These are phyloP conservation scores for Periophthalmodon schlosseri DNA, from an alignment of 2,113 vertebrate species.

Conservation along the genomic window DNA sequence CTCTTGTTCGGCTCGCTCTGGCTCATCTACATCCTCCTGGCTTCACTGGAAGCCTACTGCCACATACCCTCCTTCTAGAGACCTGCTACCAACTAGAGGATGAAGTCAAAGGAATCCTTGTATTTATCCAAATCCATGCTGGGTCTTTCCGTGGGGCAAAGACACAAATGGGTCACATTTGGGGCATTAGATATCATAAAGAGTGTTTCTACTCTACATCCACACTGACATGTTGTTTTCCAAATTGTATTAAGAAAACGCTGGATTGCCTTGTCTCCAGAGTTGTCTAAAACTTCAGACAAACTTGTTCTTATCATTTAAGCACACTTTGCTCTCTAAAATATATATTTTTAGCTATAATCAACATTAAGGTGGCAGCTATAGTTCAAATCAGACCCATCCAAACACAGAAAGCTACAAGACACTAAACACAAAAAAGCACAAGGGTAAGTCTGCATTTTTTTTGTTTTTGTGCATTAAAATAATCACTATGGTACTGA, in stretches of 20 bases:
- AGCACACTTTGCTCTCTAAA: no score
- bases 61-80: constrained; percentile 74
- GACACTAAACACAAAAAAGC: no score
- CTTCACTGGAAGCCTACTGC: constrained; percentile 83
- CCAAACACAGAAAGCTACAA: no score
- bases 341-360: no score
- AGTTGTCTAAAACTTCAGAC: no score
- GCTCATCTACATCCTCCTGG: constrained; percentile 82
- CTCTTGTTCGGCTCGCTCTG: constrained; percentile 76
- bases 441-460: no score
- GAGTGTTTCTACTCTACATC: neutral
- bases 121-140: neutral
- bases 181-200: neutral
- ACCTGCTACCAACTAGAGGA: constrained; percentile 35
- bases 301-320: no score
- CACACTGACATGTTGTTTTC: neutral
- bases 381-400: no score
- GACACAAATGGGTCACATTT: neutral
- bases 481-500: no score
- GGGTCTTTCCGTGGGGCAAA: neutral
- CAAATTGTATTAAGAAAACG: neutral
- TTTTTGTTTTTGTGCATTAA: no score
- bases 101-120: neutral
- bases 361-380: no score
- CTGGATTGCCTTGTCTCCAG: no score